Evolutionary conservation across 2,888 invertebrate genomes (phyloP).

Genomic region (Agrenia bidenticulata): DNA sequence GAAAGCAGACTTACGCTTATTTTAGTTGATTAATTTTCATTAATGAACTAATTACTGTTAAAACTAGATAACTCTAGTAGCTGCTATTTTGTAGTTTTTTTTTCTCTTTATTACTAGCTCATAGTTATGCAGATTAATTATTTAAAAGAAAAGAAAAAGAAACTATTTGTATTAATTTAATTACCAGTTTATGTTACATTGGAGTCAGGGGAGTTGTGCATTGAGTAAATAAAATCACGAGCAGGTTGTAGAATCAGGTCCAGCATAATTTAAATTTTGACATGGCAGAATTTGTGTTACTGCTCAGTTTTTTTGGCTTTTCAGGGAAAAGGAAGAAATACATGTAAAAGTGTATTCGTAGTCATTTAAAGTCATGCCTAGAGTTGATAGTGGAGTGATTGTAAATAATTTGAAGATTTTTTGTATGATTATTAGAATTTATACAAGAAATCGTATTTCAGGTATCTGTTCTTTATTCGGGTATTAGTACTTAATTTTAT

Average conservation of each 20-base stretch:
- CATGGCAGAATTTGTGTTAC: too few relatives aligned
- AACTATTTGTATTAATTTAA: constrained; percentile 1
- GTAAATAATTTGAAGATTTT: neutral
- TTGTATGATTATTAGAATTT: neutral
- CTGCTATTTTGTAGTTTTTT: too few relatives aligned
- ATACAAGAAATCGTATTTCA: constrained; percentile 3
- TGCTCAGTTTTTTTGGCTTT: neutral
- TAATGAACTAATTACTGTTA: constrained; percentile 27
- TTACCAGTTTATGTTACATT: neutral
- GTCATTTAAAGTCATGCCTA: constrained; percentile 29
- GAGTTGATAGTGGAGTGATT: neutral
- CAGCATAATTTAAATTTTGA: too few relatives aligned
- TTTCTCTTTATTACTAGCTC: too few relatives aligned
- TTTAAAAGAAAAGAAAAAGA: too few relatives aligned
- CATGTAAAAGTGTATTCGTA: constrained; percentile 16
- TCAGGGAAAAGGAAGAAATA: constrained; percentile 11
- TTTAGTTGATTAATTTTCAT: constrained; percentile 30
- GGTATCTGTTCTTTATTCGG: neutral
- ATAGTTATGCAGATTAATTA: too few relatives aligned
- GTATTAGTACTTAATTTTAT: neutral
- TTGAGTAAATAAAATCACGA: neutral
- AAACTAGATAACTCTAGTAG: neutral
- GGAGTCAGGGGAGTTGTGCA: constrained; percentile 9
- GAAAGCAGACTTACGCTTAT: constrained; percentile 51
- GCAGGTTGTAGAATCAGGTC: neutral